A percentile compares a stretch with the other conserved stretches of the same genome.
Evolutionary conservation across 2,797 vertebrate species (phyloP).

Genomic region (Sylvia borin): DNA sequence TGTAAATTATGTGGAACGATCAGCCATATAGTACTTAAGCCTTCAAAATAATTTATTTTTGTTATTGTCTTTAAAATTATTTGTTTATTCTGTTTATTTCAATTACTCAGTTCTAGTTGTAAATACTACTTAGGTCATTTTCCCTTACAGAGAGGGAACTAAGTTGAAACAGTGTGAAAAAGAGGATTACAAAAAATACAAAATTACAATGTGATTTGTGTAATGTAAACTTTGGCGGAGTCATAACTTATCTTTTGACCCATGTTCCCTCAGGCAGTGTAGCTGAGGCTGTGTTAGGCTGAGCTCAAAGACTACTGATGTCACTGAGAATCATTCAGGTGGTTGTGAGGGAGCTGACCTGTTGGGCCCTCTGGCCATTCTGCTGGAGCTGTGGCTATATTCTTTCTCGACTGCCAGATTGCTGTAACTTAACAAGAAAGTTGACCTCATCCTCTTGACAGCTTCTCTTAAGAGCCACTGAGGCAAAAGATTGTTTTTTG

Average conservation of each 20-base stretch:
- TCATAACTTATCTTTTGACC: background rate
- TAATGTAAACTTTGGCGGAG: background rate
- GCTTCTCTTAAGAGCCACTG: background rate
- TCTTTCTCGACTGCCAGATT: slow-evolving; percentile 26
- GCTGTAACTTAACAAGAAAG: background rate
- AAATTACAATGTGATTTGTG: background rate
- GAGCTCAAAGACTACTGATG: background rate
- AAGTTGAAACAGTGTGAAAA: background rate
- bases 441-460: slow-evolving; percentile 20
- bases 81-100: background rate
- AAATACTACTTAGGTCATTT: background rate
- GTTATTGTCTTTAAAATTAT: background rate
- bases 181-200: background rate
- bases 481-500: slow-evolving; percentile 1
- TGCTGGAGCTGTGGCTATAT: background rate
- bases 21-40: background rate
- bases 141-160: background rate
- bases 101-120: background rate
- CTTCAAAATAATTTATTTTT: background rate
- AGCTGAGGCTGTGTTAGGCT: background rate
- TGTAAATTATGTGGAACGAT: background rate
- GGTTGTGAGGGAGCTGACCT: slow-evolving; percentile 21
- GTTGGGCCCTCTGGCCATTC: background rate
- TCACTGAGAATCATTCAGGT: background rate
- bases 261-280: background rate